phyloP scores from a whole-genome alignment of 1,140 invertebrate genomes.

The Diachasmimorpha longicaudata region DNA sequence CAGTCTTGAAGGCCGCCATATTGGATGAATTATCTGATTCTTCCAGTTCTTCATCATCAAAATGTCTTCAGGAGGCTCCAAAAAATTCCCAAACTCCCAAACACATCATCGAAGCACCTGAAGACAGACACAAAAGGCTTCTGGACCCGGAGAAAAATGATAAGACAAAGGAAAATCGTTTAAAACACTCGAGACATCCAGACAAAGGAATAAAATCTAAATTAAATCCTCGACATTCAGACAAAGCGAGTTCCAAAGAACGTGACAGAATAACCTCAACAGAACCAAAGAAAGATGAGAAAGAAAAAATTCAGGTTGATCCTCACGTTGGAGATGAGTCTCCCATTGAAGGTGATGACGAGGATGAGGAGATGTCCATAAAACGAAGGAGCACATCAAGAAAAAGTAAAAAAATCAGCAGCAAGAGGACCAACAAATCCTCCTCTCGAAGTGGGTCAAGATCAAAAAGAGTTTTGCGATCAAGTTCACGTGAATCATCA shows the following conservation, averaged over 20 bases:
- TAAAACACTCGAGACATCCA: not conserved
- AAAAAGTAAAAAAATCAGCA: not conserved
- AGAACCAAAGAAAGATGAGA: not conserved
- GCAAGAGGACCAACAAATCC: not conserved
- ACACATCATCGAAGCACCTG: not conserved
- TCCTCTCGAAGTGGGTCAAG: not conserved
- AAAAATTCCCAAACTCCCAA: not conserved
- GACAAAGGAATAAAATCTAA: not conserved
- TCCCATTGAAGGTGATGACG: not conserved
- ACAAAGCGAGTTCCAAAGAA: not conserved
- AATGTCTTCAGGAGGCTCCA: not conserved
- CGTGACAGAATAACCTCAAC: not conserved
- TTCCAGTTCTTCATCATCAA: not conserved
- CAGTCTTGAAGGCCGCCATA: not conserved
- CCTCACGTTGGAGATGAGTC: not conserved
- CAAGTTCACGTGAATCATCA: not conserved
- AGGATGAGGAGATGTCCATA: not conserved
- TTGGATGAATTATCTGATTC: not conserved
- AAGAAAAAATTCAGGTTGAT: not conserved
- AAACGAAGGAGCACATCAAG: not conserved
- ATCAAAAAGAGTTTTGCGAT: not conserved
- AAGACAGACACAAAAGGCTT: not conserved
- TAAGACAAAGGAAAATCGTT: not conserved
- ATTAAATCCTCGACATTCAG: not conserved
- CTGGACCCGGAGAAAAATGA: not conserved